A percentile compares a stretch with the other conserved stretches of the same genome.
Evolutionary conservation across 2,113 vertebrate species (phyloP).

Genomic region (Zapornia atra): DNA sequence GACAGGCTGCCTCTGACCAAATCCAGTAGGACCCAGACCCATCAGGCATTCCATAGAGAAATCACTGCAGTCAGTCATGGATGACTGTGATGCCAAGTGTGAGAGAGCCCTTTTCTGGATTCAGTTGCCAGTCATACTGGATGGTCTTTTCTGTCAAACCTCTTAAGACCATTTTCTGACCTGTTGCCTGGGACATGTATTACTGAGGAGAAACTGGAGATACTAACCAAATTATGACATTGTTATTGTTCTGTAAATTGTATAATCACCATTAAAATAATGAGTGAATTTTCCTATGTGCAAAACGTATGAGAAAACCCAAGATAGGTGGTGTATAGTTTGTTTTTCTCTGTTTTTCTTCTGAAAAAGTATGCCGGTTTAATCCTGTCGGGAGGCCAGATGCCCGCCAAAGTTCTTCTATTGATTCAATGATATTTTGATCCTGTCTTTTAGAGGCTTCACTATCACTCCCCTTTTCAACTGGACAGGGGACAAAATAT

Average conservation of each 20-base stretch:
- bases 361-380: background rate
- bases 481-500: too few relatives aligned
- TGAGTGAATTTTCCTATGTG: background rate
- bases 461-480: too few relatives aligned
- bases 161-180: background rate
- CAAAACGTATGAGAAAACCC: background rate
- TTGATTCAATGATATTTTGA: too few relatives aligned
- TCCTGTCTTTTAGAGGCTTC: too few relatives aligned
- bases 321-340: accelerated
- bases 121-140: background rate
- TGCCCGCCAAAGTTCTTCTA: too few relatives aligned
- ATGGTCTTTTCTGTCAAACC: background rate
- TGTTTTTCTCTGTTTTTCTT: background rate
- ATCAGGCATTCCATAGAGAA: background rate
- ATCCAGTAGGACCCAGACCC: too few relatives aligned
- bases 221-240: background rate
- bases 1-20: background rate
- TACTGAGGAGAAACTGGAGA: background rate
- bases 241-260: background rate
- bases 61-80: background rate
- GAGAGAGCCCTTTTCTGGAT: background rate
- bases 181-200: background rate
- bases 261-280: background rate
- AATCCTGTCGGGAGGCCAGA: too few relatives aligned
- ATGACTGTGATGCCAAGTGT: background rate